Evolutionary conservation across 2,113 vertebrate genomes (phyloP).

Genomic region (Elgaria multicarinata): DNA sequence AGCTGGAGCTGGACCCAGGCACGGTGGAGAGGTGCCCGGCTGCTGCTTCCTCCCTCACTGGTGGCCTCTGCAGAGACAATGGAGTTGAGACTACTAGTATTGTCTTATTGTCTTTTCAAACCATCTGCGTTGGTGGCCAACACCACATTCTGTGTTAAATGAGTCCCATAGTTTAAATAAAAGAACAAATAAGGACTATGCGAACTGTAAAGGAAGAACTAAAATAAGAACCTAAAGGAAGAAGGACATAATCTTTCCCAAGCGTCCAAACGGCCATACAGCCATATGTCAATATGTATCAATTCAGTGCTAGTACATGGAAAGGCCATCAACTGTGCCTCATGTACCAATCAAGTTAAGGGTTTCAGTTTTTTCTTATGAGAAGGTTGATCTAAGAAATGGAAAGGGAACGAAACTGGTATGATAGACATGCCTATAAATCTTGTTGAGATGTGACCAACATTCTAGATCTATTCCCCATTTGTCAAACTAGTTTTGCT

Average conservation of each 20-base stretch:
- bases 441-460: not conserved
- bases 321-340: not conserved
- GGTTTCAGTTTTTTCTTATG: not conserved
- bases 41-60: no score
- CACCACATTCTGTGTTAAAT: no score
- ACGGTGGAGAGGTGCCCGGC: no score
- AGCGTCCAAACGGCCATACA: not conserved
- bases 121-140: no score
- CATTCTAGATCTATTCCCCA: not conserved
- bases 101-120: no score
- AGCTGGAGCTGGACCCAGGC: no score
- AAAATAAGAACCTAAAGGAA: not conserved
- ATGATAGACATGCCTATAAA: not conserved
- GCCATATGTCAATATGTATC: not conserved
- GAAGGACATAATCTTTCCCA: not conserved
- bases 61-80: no score
- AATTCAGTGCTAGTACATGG: not conserved
- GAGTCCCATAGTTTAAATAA: no score
- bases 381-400: constrained; percentile 20
- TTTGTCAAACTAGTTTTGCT: not conserved
- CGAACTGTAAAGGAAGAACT: not conserved
- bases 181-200: not conserved
- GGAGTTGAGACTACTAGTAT: no score
- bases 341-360: not conserved
- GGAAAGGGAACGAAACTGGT: not conserved